Percentiles rank a stretch among this genome's conserved stretches.
Evolutionary conservation across 2,797 vertebrate species (phyloP).

Genomic region (Rachycentron canadum): DNA sequence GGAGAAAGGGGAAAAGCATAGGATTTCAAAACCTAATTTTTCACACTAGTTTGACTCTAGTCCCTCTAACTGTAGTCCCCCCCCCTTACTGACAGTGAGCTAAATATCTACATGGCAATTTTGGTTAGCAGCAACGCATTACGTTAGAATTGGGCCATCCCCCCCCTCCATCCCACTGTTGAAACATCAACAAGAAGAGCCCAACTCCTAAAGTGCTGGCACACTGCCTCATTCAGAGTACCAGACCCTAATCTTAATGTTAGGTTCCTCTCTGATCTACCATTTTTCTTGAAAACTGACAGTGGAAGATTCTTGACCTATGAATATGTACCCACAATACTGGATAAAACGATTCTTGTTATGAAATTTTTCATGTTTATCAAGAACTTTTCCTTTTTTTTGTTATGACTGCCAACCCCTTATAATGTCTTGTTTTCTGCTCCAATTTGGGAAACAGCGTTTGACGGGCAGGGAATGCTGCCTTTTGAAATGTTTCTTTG

Average conservation of each 20-base stretch:
- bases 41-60: conserved; percentile 40
- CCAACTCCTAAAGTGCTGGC: conserved; percentile 66
- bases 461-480: conserved; percentile 44
- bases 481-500: conserved; percentile 36
- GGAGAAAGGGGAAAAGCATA: conserved; percentile 40
- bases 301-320: conserved; percentile 72
- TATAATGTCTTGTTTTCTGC: conserved; percentile 35
- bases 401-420: conserved; percentile 65
- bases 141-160: conserved; percentile 45
- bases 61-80: conserved; percentile 12
- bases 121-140: conserved; percentile 69
- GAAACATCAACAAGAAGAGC: conserved; percentile 75
- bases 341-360: conserved; percentile 66
- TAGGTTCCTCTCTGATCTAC: conserved; percentile 76
- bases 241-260: conserved; percentile 76
- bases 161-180: conserved; percentile 47
- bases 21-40: conserved; percentile 60
- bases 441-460: conserved; percentile 45
- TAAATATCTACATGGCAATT: conserved; percentile 72
- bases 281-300: conserved; percentile 77
- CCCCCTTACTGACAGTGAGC: conserved; percentile 49
- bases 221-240: conserved; percentile 67
- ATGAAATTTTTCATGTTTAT: conserved; percentile 65
- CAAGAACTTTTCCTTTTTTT: conserved; percentile 54
- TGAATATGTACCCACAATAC: conserved; percentile 73